These are phyloP conservation scores for Macrochelys suwanniensis DNA, from an alignment of 2,797 vertebrate genomes.

Conservation along the genomic window DNA sequence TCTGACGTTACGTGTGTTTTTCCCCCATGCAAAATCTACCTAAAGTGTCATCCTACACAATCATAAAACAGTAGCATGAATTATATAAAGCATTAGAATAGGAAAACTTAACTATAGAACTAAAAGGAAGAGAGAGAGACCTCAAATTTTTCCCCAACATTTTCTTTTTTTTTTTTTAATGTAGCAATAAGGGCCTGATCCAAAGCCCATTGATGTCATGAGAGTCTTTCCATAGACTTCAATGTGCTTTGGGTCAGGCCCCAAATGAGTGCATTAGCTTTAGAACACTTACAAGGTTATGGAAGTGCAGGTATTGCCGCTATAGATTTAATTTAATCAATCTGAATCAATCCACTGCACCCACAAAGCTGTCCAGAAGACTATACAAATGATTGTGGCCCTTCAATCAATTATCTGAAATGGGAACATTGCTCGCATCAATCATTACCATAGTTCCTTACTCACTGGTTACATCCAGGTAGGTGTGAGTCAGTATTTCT, in stretches of 20 bases:
- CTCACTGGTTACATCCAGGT: conserved; percentile 94
- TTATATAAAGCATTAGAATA: conserved; percentile 49
- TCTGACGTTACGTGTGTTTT: conserved; percentile 27
- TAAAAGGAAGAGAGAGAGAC: not conserved
- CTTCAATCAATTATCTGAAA: not conserved
- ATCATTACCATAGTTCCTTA: not conserved
- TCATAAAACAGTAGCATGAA: conserved; percentile 44
- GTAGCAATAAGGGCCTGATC: not conserved
- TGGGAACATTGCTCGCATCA: rapidly evolving
- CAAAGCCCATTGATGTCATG: not conserved
- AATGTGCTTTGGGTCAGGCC: not conserved
- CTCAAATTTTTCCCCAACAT: not conserved
- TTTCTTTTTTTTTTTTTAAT: not conserved
- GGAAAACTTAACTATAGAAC: conserved; percentile 45
- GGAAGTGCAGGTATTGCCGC: not conserved
- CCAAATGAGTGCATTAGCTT: not conserved
- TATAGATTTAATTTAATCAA: not conserved
- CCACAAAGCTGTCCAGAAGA: not conserved
- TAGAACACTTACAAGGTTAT: rapidly evolving
- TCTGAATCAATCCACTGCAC: rapidly evolving
- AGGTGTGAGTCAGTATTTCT: conserved; percentile 88
- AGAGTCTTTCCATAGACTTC: not conserved
- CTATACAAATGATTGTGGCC: rapidly evolving
- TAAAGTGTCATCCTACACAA: conserved; percentile 37
- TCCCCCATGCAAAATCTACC: conserved; percentile 38